phyloP scores from a whole-genome alignment of 2,797 vertebrate genomes.

The Onychomys arenicola region DNA sequence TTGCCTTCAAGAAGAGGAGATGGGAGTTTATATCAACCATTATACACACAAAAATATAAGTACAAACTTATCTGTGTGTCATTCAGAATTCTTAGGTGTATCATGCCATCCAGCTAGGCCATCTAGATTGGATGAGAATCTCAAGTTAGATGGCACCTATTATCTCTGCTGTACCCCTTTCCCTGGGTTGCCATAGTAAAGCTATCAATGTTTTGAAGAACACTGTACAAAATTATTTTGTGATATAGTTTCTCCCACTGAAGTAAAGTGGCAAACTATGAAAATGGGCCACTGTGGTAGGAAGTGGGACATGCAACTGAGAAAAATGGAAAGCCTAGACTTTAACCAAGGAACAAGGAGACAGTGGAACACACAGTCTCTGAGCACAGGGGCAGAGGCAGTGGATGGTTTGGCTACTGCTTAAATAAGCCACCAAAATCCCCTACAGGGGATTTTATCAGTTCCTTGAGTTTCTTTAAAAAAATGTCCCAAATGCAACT shows the following conservation, averaged over 20 bases:
- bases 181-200: neutral
- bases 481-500: neutral
- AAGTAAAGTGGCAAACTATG: neutral
- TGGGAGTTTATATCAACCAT: fast-evolving
- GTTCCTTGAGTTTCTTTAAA: neutral
- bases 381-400: neutral
- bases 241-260: neutral
- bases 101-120: fast-evolving
- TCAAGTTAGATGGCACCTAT: fast-evolving
- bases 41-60: fast-evolving
- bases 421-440: neutral
- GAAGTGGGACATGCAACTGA: fast-evolving
- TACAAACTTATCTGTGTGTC: neutral
- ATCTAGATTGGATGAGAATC: fast-evolving
- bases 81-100: neutral
- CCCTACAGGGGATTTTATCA: neutral
- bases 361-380: fast-evolving
- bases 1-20: neutral
- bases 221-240: neutral
- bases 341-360: neutral
- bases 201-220: neutral
- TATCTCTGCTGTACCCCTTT: too few species aligned
- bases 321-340: too few species aligned
- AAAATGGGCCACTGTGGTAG: neutral
- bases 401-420: too few species aligned